Percentiles rank a stretch among this genome's conserved stretches.
Evolutionary conservation across 2,113 vertebrate species (phyloP).

Genomic region (Talpa occidentalis): DNA sequence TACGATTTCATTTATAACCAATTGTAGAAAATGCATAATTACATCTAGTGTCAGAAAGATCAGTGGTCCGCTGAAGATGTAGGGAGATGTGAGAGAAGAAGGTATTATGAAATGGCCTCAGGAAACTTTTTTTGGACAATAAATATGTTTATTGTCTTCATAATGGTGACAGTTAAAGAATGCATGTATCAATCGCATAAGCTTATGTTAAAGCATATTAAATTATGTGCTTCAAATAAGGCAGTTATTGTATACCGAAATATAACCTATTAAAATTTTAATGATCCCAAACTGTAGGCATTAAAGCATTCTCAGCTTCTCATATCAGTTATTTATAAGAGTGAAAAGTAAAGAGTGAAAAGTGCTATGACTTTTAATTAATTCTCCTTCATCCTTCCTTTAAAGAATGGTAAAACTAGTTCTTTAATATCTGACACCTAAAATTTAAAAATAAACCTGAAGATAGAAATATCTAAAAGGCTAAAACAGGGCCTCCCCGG

Average conservation of each 20-base stretch:
- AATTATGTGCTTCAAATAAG: background rate
- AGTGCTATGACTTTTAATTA: too few species aligned
- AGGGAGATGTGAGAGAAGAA: background rate
- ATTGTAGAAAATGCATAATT: background rate
- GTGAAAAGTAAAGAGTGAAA: too few species aligned
- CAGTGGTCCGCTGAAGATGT: background rate
- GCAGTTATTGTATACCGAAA: background rate
- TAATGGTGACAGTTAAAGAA: too few species aligned
- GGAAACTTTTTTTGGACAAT: background rate
- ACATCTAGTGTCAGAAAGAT: background rate
- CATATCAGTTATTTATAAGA: background rate
- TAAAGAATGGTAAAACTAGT: too few species aligned
- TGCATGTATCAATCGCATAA: too few species aligned
- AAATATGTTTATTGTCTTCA: background rate
- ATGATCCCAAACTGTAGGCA: background rate
- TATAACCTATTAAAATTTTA: background rate
- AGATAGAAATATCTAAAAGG: too few species aligned
- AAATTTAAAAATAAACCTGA: too few species aligned
- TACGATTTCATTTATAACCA: background rate
- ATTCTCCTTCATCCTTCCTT: too few species aligned
- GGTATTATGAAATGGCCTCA: background rate
- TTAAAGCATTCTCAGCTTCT: background rate
- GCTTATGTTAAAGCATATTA: too few species aligned
- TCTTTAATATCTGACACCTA: too few species aligned
- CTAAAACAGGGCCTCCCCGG: too few species aligned